Evolutionary conservation across 2,797 vertebrate genomes (phyloP), one percentile per base, ranked within the genome.

Genomic region (Protonibea diacanthus): DNA sequence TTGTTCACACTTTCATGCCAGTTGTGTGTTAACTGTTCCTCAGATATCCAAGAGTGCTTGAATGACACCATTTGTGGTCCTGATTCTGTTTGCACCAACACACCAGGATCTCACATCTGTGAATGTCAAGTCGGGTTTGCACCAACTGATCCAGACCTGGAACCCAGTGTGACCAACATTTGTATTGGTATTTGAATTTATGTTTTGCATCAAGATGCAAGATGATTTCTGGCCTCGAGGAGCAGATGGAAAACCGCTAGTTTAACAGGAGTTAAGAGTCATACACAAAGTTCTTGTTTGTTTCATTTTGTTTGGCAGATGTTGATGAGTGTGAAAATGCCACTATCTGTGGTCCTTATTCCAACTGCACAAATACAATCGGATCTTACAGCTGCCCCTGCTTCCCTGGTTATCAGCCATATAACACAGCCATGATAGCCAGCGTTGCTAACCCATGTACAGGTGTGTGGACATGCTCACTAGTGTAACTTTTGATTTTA

Each of bases 11-110:
- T 51, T 38, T 23, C 10, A 38, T 48, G n/a, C 27, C n/a, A 55
- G 6, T 7, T 29, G 23, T 29, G 23, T 29, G n/a, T 47, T 57
- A 21, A 68, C 25, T 58, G 33, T 69, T 21, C 21, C 20, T 76
- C 76, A 93, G 92, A 93, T 76, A 74, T 87, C 12, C 76, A 92
- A 10, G 92, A 93, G 64, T 93, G 92, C 70, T 77, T 81, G 49
- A 79, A 89, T 49, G 45, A 66, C 10, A 80, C 65, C 0, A 0
- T 89, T 14, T 93, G 92, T 48, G 92, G 88, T 10, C 85, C 85
- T 1, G 38, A 83, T 0, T 82, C 88, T 6, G 1, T 57, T 27
- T 93, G 92, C 76, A 84, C 29, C 56, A 91, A 92, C 78, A 74
- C 21, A 27, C 42, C 20, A 9, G 84, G 84, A 61, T 0, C 12